Evolutionary conservation across 2,113 vertebrate species (phyloP).

Genomic region (Corvus hawaiiensis): DNA sequence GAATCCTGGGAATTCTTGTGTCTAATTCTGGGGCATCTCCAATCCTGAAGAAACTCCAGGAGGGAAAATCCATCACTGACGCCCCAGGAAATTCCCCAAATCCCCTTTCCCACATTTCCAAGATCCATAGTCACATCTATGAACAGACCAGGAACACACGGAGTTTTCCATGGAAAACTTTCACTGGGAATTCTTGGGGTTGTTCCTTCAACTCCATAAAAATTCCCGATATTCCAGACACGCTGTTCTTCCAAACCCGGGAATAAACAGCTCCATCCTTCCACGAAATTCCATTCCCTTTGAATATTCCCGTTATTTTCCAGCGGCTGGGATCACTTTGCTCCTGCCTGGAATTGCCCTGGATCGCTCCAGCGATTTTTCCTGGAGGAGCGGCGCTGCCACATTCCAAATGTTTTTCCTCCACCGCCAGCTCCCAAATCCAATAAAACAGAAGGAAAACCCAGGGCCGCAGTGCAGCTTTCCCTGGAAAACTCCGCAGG

Average conservation of each 20-base stretch:
- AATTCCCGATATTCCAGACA: background rate
- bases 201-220: background rate
- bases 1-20: background rate
- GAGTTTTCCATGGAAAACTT: background rate
- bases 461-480: fast-evolving
- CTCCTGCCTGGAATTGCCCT: background rate
- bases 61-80: background rate
- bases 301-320: background rate
- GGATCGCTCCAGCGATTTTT: background rate
- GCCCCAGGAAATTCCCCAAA: background rate
- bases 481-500: background rate
- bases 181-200: background rate
- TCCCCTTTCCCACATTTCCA: background rate
- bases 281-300: background rate
- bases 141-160: background rate
- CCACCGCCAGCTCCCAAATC: background rate
- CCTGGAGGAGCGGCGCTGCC: background rate
- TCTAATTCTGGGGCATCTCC: background rate
- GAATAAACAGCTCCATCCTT: background rate
- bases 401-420: background rate
- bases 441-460: background rate
- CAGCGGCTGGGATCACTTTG: background rate
- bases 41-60: background rate
- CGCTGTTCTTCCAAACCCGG: background rate
- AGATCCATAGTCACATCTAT: background rate